These are phyloP conservation scores for Listronotus bonariensis DNA, from an alignment of 1,140 invertebrate species.

Conservation along the genomic window DNA sequence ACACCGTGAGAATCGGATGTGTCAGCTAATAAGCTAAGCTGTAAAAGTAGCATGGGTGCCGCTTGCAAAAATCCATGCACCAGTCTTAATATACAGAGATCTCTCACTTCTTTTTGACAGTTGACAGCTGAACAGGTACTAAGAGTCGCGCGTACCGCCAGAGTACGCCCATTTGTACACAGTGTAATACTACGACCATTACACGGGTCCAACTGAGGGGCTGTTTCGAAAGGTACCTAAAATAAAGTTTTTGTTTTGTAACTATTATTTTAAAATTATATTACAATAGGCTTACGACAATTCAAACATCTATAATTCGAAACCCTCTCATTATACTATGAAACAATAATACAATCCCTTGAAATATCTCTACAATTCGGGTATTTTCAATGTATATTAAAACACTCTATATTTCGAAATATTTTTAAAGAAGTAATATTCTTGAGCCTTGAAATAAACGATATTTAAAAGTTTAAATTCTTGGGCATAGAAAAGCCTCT, in stretches of 20 bases:
- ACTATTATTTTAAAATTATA: too few relatives aligned
- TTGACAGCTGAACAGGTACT: slow-evolving; percentile 80
- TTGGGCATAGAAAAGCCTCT: too few relatives aligned
- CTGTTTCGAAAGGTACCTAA: slow-evolving; percentile 52
- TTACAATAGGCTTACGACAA: too few relatives aligned
- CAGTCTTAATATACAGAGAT: slow-evolving; percentile 74
- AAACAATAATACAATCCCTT: too few relatives aligned
- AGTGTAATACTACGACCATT: slow-evolving; percentile 70
- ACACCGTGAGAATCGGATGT: slow-evolving; percentile 58
- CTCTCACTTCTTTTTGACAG: slow-evolving; percentile 81
- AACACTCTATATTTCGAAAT: too few relatives aligned
- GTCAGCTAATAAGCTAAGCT: slow-evolving; percentile 75
- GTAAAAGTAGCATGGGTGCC: slow-evolving; percentile 83
- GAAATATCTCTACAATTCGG: too few relatives aligned
- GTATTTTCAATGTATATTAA: too few relatives aligned
- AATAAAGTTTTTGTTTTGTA: slow-evolving; percentile 12
- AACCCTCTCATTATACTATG: too few relatives aligned
- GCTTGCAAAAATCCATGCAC: slow-evolving; percentile 87
- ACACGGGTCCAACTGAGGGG: slow-evolving; percentile 50
- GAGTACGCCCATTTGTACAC: slow-evolving; percentile 79
- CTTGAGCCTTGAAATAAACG: too few relatives aligned
- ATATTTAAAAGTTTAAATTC: too few relatives aligned
- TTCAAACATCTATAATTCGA: too few relatives aligned
- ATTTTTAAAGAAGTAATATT: too few relatives aligned
- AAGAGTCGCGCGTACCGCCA: slow-evolving; percentile 89